Percentiles rank a stretch among this genome's conserved stretches.
These are phyloP conservation scores for Philhelius pedissequus DNA, from an alignment of 2,888 invertebrate species.

Conservation along the genomic window DNA sequence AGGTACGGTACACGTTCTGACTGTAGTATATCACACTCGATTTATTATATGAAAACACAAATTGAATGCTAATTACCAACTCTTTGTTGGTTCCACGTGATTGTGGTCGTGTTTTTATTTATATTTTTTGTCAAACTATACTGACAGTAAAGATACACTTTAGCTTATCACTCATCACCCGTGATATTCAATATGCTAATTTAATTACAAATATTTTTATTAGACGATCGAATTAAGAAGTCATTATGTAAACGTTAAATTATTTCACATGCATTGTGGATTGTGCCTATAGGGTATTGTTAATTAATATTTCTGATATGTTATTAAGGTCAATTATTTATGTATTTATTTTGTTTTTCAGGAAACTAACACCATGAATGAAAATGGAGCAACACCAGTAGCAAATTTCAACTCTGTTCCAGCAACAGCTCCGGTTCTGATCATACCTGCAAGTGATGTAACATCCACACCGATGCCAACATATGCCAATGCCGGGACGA, in stretches of 20 bases:
- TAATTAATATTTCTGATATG: background rate
- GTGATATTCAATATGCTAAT: slow-evolving; percentile 49
- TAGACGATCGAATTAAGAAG: slow-evolving; percentile 27
- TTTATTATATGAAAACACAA: slow-evolving; percentile 42
- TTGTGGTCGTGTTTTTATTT: slow-evolving; percentile 44
- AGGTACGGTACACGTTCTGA: background rate
- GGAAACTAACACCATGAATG: slow-evolving; percentile 69
- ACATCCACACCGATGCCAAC: slow-evolving; percentile 47
- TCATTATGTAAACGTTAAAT: slow-evolving; percentile 14
- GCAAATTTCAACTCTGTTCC: slow-evolving; percentile 9
- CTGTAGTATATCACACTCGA: background rate
- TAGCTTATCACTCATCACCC: slow-evolving; percentile 14
- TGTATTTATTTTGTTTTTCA: background rate
- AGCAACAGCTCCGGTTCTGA: slow-evolving; percentile 6
- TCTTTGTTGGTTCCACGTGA: slow-evolving; percentile 62
- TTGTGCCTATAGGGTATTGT: background rate
- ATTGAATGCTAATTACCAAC: slow-evolving; percentile 67
- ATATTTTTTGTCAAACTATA: slow-evolving; percentile 62
- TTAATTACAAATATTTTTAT: slow-evolving; percentile 46
- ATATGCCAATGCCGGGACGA: slow-evolving; percentile 41
- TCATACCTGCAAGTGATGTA: slow-evolving; percentile 23
- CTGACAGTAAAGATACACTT: slow-evolving; percentile 43
- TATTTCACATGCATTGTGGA: background rate
- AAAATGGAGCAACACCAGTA: slow-evolving; percentile 46
- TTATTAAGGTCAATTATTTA: slow-evolving; percentile 1